These are phyloP conservation scores for Rhyacophila evoluta DNA, from an alignment of 2,888 invertebrate species.

Conservation along the genomic window DNA sequence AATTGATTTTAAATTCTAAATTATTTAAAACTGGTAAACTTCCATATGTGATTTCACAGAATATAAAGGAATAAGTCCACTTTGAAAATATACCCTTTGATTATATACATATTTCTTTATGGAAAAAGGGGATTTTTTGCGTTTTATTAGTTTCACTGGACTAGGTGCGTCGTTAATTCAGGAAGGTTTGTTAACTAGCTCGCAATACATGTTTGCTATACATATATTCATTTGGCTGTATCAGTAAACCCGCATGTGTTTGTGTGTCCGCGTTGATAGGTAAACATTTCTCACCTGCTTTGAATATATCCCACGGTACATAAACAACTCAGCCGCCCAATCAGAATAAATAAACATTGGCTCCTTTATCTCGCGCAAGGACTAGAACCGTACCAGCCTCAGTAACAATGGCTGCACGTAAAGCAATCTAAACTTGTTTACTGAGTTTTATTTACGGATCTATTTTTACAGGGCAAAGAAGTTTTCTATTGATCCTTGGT, in stretches of 20 bases:
- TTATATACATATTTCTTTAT: too few relatives aligned
- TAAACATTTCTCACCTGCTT: conserved; percentile 33
- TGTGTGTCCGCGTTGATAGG: conserved; percentile 32
- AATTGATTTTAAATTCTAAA: too few relatives aligned
- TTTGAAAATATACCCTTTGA: too few relatives aligned
- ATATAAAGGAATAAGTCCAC: too few relatives aligned
- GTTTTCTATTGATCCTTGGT: conserved; percentile 29
- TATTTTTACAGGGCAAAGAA: conserved; percentile 45
- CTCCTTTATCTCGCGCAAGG: conserved; percentile 38
- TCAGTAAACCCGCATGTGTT: conserved; percentile 1
- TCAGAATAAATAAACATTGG: conserved; percentile 52
- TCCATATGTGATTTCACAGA: too few relatives aligned
- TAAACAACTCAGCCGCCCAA: conserved; percentile 46
- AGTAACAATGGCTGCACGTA: conserved; percentile 45
- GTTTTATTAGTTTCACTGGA: too few relatives aligned
- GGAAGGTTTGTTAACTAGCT: not conserved
- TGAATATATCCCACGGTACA: conserved; percentile 27
- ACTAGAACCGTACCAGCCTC: not conserved
- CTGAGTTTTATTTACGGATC: conserved; percentile 48
- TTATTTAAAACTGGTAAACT: too few relatives aligned
- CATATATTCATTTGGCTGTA: not conserved
- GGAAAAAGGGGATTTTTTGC: too few relatives aligned
- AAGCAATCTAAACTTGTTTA: conserved; percentile 50
- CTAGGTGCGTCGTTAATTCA: too few relatives aligned
- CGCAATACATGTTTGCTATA: not conserved